Base-by-base conservation (phyloP, 37 sponge, comb jelly and placozoan species). In the Petrosia ficiformis region DNA sequence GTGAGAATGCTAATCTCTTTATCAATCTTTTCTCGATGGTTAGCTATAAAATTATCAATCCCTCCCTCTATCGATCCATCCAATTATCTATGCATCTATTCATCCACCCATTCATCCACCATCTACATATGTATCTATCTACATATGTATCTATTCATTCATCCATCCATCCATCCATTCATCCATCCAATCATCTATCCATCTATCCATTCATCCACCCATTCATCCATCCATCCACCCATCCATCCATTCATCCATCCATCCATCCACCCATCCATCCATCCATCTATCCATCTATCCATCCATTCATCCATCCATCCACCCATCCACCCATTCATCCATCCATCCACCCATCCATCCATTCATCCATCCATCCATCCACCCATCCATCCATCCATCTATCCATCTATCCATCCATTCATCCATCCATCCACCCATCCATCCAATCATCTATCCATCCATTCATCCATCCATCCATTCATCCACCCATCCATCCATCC, bases 21-120 rank as follows among this genome's bases (percentile, higher is more conserved):
- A 95, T 95, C 74, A 95, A 88, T 35, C 86, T 95, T 1, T 95
- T 95, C 70, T 88, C 92, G 4, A 95, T 95, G 96, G 86, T 90
- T 39, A 72, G 78, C 8, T 1, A 22, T 25, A 59, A 10, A 67
- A 2, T 32, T 3, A 67, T 3, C 24, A 67, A 33, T 70, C 36
- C 54, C 70, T 3, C 58, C 38, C 33, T 28, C 79, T 14, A 37
- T 0, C 60, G 38, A 52, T n/a, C n/a, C n/a, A n/a, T n/a, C n/a
- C n/a, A n/a, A n/a, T n/a, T n/a, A n/a, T n/a, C n/a, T n/a, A n/a
- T n/a, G n/a, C n/a, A n/a, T n/a, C n/a, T n/a, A n/a, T 41, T 39
- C 16, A 33, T 22, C 31, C 67, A 31, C 68, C 66, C 68, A 24
- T 25, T 35, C 10, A 4, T 44, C 1, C 61, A 43, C 36, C 38